A percentile compares a stretch with the other conserved stretches of the same genome.
Evolutionary conservation across 2,797 vertebrate genomes (phyloP).

Genomic region (Coreius guichenoti): DNA sequence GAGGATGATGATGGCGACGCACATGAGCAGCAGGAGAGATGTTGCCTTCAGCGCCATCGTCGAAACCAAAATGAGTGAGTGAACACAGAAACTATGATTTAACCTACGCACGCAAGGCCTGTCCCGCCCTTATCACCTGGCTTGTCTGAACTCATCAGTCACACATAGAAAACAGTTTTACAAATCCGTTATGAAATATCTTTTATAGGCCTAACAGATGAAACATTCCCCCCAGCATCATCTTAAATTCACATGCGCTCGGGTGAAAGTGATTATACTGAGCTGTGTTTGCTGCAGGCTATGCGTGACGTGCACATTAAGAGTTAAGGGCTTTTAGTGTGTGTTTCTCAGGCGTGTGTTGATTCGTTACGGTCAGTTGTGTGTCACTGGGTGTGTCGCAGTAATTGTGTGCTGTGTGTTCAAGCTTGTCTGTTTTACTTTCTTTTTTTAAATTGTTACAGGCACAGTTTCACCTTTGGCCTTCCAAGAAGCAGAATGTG

Average conservation of each 20-base stretch:
- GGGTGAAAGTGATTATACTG: background rate
- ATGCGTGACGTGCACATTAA: background rate
- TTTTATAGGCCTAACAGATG: background rate
- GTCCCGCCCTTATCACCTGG: background rate
- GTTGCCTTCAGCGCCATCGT: slow-evolving; percentile 72
- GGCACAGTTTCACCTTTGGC: background rate
- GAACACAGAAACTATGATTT: background rate
- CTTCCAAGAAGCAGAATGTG: background rate
- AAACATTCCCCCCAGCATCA: background rate
- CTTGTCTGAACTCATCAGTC: background rate
- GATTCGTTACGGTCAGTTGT: background rate
- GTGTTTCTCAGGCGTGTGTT: background rate
- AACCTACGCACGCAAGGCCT: too few relatives aligned
- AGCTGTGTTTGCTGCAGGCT: background rate
- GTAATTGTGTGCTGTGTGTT: background rate
- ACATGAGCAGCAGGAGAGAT: slow-evolving; percentile 57
- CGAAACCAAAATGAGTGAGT: background rate
- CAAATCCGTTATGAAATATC: background rate
- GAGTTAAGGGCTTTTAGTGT: background rate
- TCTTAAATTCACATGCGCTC: background rate
- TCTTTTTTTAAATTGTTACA: background rate
- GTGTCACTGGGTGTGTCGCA: background rate
- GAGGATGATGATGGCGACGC: slow-evolving; percentile 60
- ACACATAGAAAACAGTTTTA: background rate
- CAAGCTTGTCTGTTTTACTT: background rate